A percentile compares a stretch with the other conserved stretches of the same genome.
Evolutionary conservation across 2,797 vertebrate genomes (phyloP).

Genomic region (Uromys caudimaculatus): DNA sequence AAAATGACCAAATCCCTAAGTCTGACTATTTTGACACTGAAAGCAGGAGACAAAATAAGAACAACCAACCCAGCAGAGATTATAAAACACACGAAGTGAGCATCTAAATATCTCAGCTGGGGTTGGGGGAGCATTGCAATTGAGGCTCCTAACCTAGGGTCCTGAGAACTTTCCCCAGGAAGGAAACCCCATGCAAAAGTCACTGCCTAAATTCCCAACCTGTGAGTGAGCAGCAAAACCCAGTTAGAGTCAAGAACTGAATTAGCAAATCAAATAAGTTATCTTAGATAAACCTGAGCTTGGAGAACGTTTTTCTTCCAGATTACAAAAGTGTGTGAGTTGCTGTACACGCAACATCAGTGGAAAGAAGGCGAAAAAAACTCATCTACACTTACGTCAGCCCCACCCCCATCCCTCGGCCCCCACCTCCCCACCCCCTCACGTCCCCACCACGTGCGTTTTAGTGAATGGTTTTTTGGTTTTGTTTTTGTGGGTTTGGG

Average conservation of each 20-base stretch:
- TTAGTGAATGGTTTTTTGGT: background rate
- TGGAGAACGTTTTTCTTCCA: background rate
- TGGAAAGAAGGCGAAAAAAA: constrained; percentile 4
- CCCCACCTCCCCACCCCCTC: background rate
- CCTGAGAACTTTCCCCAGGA: no score
- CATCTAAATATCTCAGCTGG: background rate
- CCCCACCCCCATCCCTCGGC: background rate
- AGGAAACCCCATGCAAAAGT: no score
- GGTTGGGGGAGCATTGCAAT: background rate
- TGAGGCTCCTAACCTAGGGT: background rate
- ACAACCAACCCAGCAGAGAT: background rate
- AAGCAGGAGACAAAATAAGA: constrained; percentile 3
- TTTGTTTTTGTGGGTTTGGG: background rate
- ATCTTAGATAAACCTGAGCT: background rate
- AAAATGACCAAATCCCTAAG: background rate
- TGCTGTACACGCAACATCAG: background rate
- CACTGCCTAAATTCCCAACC: background rate
- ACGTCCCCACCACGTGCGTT: background rate
- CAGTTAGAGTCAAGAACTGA: background rate
- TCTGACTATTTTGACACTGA: background rate
- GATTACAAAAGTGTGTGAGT: background rate
- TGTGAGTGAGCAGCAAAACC: background rate
- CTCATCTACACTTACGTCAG: background rate
- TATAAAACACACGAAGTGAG: background rate
- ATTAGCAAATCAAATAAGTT: background rate